phyloP scores from a whole-genome alignment of 1,140 invertebrate species.

The Lordiphosa stackelbergi region DNA sequence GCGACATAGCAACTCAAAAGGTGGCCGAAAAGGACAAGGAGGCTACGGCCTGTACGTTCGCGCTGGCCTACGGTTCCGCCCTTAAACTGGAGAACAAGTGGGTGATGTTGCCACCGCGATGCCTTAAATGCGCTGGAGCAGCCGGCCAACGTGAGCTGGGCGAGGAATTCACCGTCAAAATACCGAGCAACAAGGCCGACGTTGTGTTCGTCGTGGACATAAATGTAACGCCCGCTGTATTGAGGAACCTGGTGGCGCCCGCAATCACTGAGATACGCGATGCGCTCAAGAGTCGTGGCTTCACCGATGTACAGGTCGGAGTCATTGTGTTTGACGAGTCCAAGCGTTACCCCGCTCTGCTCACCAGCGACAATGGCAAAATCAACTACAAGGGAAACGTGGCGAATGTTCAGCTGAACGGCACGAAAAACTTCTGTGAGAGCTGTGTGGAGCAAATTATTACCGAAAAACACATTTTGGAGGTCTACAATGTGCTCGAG shows the following conservation, averaged over 20 bases:
- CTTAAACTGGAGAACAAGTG: constrained; percentile 79
- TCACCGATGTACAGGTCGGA: constrained; percentile 80
- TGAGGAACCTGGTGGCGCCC: constrained; percentile 76
- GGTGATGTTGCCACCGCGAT: constrained; percentile 80
- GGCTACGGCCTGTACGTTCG: constrained; percentile 80
- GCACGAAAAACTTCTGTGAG: constrained; percentile 61
- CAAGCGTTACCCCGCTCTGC: constrained; percentile 78
- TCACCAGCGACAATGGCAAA: constrained; percentile 80
- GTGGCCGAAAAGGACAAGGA: constrained; percentile 78
- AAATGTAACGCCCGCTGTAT: constrained; percentile 69
- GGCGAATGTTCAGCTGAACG: constrained; percentile 78
- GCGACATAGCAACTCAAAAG: constrained; percentile 80
- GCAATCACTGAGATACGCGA: constrained; percentile 73
- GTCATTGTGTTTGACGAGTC: constrained; percentile 80
- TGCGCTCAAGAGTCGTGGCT: constrained; percentile 77
- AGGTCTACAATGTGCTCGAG: constrained; percentile 56
- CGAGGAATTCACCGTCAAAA: constrained; percentile 82
- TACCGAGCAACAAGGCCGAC: constrained; percentile 85
- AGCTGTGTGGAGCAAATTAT: constrained; percentile 59
- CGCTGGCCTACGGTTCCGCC: constrained; percentile 80
- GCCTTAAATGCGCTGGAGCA: constrained; percentile 81
- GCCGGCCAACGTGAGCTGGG: constrained; percentile 78
- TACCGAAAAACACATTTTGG: constrained; percentile 55
- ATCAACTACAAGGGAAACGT: constrained; percentile 79
- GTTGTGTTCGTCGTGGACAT: constrained; percentile 85